These are phyloP conservation scores for Falco naumanni DNA, from an alignment of 2,797 vertebrate genomes.

Conservation along the genomic window DNA sequence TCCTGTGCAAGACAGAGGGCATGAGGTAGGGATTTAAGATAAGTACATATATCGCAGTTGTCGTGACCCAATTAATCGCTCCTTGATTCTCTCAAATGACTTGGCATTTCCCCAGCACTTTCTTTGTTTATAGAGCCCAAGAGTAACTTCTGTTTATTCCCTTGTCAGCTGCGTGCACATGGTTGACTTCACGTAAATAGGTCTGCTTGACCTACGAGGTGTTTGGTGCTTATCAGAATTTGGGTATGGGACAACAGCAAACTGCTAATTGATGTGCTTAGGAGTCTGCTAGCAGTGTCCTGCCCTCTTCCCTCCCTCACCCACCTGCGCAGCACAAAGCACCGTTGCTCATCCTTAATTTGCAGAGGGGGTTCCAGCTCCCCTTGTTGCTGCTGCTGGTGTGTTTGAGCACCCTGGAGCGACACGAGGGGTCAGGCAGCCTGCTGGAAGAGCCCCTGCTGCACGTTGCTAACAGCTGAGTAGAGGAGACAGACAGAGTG, in stretches of 20 bases:
- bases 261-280: neutral
- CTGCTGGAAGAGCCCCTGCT: neutral
- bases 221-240: neutral
- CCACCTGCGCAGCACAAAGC: neutral
- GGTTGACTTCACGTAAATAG: neutral
- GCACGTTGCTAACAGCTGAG: neutral
- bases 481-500: neutral
- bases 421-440: accelerated
- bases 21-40: slow-evolving; percentile 90
- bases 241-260: neutral
- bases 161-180: neutral
- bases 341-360: neutral
- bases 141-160: neutral
- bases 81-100: slow-evolving; percentile 33
- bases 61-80: slow-evolving; percentile 37
- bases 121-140: slow-evolving; percentile 11
- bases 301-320: neutral
- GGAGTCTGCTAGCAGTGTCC: neutral
- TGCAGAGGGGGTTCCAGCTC: neutral
- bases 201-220: neutral
- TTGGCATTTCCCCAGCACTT: slow-evolving; percentile 17
- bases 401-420: neutral
- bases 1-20: slow-evolving; percentile 91
- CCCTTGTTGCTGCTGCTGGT: accelerated
- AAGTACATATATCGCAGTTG: slow-evolving; percentile 56